phyloP scores from a whole-genome alignment of 1,140 invertebrate genomes.

The Halictus rubicundus region DNA sequence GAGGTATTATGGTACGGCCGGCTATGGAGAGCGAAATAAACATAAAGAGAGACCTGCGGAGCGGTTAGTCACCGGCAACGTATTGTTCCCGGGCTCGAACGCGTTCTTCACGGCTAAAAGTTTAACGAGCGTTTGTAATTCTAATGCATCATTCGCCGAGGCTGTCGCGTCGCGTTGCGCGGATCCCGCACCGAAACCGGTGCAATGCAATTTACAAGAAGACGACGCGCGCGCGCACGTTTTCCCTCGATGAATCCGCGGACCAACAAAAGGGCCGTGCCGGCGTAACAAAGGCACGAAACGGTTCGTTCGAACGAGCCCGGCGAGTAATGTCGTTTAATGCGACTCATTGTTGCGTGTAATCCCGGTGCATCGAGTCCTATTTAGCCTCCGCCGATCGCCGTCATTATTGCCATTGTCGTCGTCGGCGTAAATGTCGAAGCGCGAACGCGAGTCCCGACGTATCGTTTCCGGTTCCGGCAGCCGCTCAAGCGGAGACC shows the following conservation, averaged over 20 bases:
- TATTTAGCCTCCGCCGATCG: neutral
- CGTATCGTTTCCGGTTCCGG: conserved; percentile 51
- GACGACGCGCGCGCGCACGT: neutral
- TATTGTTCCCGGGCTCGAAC: conserved; percentile 20
- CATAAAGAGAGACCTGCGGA: conserved; percentile 19
- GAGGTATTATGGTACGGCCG: neutral
- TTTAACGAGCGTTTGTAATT: conserved; percentile 30
- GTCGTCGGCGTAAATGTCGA: conserved; percentile 30
- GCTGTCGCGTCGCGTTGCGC: too few relatives aligned
- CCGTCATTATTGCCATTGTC: conserved; percentile 26
- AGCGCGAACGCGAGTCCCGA: conserved; percentile 20
- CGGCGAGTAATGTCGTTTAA: conserved; percentile 22
- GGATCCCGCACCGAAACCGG: neutral
- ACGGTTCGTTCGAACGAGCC: neutral
- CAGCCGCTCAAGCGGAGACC: conserved; percentile 14
- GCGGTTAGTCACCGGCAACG: conserved; percentile 7
- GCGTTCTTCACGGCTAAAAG: neutral
- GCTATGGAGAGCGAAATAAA: conserved; percentile 8
- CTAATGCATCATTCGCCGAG: neutral
- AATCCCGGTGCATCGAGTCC: neutral
- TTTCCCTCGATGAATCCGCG: neutral
- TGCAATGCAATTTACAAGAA: conserved; percentile 1
- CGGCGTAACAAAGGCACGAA: neutral
- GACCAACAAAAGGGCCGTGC: neutral
- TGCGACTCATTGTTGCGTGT: neutral